Conservation (phyloP, 2,113 vertebrate genomes). For the Microtus pennsylvanicus region DNA sequence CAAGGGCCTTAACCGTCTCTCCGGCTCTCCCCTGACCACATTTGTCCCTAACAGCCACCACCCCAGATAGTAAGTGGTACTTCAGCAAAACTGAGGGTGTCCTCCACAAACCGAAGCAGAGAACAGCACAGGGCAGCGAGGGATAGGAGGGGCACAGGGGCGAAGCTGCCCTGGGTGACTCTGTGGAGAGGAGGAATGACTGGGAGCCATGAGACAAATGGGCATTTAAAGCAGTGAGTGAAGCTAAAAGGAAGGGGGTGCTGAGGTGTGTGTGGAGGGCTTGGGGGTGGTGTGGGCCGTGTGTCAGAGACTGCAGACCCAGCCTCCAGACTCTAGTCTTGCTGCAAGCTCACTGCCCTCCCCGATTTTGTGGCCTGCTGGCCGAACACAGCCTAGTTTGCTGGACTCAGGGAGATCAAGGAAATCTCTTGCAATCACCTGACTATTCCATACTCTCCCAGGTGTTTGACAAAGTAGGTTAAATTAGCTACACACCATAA, state of each 20-base stretch:
- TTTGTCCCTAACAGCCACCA: accelerated
- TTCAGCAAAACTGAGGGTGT: not conserved
- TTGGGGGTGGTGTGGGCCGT: not conserved
- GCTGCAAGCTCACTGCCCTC: too few species aligned
- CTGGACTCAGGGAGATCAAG: not conserved
- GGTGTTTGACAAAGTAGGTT: slow-evolving; percentile 2
- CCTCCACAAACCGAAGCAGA: not conserved
- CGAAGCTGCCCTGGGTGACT: not conserved
- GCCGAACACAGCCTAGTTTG: not conserved
- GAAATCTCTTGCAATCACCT: not conserved
- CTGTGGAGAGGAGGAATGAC: not conserved
- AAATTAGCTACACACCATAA: not conserved
- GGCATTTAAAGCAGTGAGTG: not conserved
- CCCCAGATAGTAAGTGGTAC: not conserved
- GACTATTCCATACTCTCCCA: not conserved
- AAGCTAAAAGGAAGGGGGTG: not conserved
- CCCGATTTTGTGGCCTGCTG: not conserved
- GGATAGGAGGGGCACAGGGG: not conserved
- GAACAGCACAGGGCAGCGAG: not conserved
- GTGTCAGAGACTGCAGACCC: not conserved
- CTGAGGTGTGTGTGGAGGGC: not conserved
- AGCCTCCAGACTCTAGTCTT: not conserved
- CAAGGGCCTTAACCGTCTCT: not conserved
- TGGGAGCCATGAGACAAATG: not conserved
- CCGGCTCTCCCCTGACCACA: not conserved